Percentiles rank a stretch among this genome's conserved stretches.
phyloP scores from a whole-genome alignment of 2,113 vertebrate species.

The Rynchops niger region DNA sequence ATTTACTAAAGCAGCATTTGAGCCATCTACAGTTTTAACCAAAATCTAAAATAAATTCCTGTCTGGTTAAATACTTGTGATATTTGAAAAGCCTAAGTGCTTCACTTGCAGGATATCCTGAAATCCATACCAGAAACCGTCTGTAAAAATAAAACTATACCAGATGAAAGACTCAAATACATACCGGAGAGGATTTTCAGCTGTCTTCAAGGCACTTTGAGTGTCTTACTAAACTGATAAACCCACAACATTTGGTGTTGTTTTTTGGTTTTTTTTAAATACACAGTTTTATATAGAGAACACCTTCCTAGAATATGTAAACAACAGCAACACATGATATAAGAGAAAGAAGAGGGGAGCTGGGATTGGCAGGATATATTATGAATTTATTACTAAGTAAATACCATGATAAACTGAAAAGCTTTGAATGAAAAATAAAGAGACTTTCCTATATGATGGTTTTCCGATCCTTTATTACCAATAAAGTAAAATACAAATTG shows the following conservation, averaged over 20 bases:
- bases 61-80: neutral
- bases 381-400: neutral
- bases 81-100: neutral
- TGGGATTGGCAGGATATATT: neutral
- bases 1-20: neutral
- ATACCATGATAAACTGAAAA: neutral
- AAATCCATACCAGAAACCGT: neutral
- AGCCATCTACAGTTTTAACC: neutral
- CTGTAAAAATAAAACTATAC: neutral
- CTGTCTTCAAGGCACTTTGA: neutral
- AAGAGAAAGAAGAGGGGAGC: neutral
- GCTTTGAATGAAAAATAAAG: slow-evolving; percentile 17
- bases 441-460: neutral
- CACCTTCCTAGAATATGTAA: neutral
- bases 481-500: slow-evolving; percentile 67
- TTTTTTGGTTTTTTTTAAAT: neutral
- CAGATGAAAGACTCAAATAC: neutral
- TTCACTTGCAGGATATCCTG: neutral
- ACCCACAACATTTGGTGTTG: neutral
- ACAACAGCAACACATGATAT: neutral
- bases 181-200: neutral
- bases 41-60: neutral
- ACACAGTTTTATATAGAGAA: neutral
- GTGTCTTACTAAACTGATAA: neutral
- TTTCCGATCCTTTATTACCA: slow-evolving; percentile 76